Conservation (phyloP, 1,140 invertebrate genomes). For the Euglossa dilemma region DNA sequence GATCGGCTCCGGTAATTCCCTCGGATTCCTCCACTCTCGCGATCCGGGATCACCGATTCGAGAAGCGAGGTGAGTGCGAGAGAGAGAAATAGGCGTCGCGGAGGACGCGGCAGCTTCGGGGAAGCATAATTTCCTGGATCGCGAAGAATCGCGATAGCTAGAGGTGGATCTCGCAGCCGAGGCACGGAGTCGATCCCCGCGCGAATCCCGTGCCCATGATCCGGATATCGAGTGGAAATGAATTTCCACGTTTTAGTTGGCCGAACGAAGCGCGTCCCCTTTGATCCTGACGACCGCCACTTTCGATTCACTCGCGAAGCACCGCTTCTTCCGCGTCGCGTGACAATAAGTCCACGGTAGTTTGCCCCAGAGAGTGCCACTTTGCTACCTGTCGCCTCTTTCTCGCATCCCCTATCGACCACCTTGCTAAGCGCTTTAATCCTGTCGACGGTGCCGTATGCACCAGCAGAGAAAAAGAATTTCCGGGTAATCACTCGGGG, state of each 20-base stretch:
- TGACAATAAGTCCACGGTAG: slow-evolving; percentile 8
- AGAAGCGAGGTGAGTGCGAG: no score
- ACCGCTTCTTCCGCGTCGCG: slow-evolving; percentile 53
- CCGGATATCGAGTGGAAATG: slow-evolving; percentile 66
- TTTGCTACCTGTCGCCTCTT: not conserved
- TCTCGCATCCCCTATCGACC: slow-evolving; percentile 2
- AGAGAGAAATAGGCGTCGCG: no score
- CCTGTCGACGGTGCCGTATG: not conserved
- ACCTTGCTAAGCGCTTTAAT: not conserved
- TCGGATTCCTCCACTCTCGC: no score
- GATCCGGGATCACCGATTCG: not conserved
- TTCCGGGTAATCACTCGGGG: not conserved
- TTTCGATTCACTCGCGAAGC: slow-evolving; percentile 40
- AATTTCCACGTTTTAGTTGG: slow-evolving; percentile 56
- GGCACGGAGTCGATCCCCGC: slow-evolving; percentile 22
- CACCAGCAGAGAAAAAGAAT: no score
- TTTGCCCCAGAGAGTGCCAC: slow-evolving; percentile 1
- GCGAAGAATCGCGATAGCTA: slow-evolving; percentile 1
- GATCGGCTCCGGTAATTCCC: no score
- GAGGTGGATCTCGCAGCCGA: slow-evolving; percentile 40
- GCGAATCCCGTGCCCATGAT: slow-evolving; percentile 10
- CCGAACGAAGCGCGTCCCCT: slow-evolving; percentile 38
- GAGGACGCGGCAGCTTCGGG: not conserved
- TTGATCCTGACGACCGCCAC: slow-evolving; percentile 53
- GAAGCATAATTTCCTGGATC: slow-evolving; percentile 35